Conservation (phyloP, 2,888 invertebrate species). For the Atethmia centrago region DNA sequence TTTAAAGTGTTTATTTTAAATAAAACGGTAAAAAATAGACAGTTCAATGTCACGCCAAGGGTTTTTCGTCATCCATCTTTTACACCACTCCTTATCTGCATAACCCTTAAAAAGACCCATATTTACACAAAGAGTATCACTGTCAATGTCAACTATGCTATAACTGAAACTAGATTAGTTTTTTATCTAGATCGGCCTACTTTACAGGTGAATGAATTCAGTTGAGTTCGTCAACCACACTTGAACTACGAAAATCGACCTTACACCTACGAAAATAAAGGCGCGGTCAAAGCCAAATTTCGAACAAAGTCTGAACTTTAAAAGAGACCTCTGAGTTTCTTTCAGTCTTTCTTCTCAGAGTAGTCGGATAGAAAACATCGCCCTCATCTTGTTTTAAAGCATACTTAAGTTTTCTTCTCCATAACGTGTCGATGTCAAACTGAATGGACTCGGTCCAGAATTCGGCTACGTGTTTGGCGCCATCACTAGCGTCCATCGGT, state of each 20-base stretch:
- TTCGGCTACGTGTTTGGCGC: too few relatives aligned
- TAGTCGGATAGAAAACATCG: neutral
- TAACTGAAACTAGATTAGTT: slow-evolving; percentile 56
- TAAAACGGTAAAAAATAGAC: neutral
- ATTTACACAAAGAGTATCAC: slow-evolving; percentile 26
- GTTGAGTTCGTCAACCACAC: neutral
- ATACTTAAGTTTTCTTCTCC: neutral
- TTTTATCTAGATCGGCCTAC: slow-evolving; percentile 60
- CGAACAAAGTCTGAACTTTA: neutral
- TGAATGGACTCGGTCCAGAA: too few relatives aligned
- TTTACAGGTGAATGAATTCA: slow-evolving; percentile 41
- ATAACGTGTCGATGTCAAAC: too few relatives aligned
- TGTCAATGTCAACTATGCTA: slow-evolving; percentile 54
- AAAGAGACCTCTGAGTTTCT: neutral
- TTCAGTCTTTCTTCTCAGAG: neutral
- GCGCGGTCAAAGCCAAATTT: neutral
- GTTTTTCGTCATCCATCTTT: neutral
- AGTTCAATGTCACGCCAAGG: too few relatives aligned
- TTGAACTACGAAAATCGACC: neutral
- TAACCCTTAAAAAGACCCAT: neutral
- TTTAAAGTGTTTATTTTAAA: neutral
- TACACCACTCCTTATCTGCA: neutral
- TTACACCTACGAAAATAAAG: neutral
- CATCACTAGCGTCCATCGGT: too few relatives aligned
- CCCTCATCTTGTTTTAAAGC: neutral